Percentiles rank a stretch among this genome's conserved stretches.
phyloP scores from a whole-genome alignment of 2,797 vertebrate species.

The Manis javanica region DNA sequence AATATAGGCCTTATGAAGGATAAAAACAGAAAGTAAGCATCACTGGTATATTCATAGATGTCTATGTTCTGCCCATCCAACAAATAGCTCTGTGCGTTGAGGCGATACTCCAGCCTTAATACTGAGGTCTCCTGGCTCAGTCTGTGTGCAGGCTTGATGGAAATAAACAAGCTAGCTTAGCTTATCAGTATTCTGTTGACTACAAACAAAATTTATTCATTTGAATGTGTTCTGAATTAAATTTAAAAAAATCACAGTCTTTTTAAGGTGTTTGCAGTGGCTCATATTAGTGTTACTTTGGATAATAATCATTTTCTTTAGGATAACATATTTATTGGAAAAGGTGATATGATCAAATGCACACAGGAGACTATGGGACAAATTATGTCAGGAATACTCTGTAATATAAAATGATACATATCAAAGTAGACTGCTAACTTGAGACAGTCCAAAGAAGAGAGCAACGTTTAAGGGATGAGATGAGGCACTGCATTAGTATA shows the following conservation, averaged over 20 bases:
- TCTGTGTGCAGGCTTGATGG: neutral
- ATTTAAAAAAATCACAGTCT: neutral
- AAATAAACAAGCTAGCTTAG: neutral
- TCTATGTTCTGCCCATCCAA: neutral
- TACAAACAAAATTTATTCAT: neutral
- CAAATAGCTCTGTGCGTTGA: neutral
- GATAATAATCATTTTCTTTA: conserved; percentile 61
- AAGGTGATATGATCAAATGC: conserved; percentile 77
- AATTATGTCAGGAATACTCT: conserved; percentile 59
- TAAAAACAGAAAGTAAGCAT: neutral
- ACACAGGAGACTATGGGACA: conserved; percentile 69
- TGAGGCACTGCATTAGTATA: conserved; percentile 68
- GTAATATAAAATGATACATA: conserved; percentile 76
- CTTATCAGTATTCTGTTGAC: neutral
- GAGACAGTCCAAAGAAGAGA: conserved; percentile 55
- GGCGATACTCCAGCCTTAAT: neutral
- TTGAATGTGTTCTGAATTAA: neutral
- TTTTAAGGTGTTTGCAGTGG: neutral
- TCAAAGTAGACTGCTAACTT: conserved; percentile 74
- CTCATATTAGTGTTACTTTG: conserved; percentile 72
- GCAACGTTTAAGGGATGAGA: conserved; percentile 63
- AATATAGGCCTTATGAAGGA: neutral
- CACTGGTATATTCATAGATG: neutral
- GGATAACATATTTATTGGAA: conserved; percentile 41
- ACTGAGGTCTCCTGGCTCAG: neutral